Evolutionary conservation across 2,888 invertebrate genomes (phyloP).

Genomic region (Masnerella sp.): DNA sequence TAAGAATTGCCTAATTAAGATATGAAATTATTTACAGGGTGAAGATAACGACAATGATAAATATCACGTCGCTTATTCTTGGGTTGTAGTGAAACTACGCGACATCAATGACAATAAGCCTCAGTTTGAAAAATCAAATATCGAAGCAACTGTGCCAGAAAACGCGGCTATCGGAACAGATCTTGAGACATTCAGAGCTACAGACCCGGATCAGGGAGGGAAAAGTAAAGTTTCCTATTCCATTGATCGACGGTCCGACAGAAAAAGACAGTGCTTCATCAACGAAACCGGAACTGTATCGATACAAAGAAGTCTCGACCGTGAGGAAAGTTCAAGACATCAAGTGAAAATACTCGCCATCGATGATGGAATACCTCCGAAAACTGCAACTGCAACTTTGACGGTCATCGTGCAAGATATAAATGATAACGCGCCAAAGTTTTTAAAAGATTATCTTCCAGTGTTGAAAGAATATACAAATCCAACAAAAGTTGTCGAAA

Average conservation of each 20-base stretch:
- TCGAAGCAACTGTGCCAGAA: constrained; percentile 94
- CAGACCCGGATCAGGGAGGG: constrained; percentile 96
- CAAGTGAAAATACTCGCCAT: constrained; percentile 97
- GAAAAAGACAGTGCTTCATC: constrained; percentile 95
- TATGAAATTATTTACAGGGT: constrained; percentile 82
- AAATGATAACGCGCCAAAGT: constrained; percentile 96
- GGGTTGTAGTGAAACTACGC: constrained; percentile 94
- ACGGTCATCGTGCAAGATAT: constrained; percentile 97
- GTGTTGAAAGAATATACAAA: constrained; percentile 95
- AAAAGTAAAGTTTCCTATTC: constrained; percentile 94
- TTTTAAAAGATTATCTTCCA: constrained; percentile 94
- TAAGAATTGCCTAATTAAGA: no score
- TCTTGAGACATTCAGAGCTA: constrained; percentile 95
- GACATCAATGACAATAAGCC: constrained; percentile 99
- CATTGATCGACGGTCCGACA: constrained; percentile 94
- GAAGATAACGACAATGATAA: constrained; percentile 98
- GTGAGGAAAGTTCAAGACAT: constrained; percentile 96
- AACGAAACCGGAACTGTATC: constrained; percentile 97
- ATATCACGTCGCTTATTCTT: constrained; percentile 96
- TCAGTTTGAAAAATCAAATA: constrained; percentile 94
- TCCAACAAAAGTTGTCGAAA: constrained; percentile 94
- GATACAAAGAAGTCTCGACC: constrained; percentile 93
- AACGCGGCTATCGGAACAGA: constrained; percentile 94
- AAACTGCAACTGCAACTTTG: constrained; percentile 94
- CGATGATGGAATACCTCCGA: constrained; percentile 94